Conservation (phyloP, 2,797 vertebrate genomes). For the Scyliorhinus canicula region DNA sequence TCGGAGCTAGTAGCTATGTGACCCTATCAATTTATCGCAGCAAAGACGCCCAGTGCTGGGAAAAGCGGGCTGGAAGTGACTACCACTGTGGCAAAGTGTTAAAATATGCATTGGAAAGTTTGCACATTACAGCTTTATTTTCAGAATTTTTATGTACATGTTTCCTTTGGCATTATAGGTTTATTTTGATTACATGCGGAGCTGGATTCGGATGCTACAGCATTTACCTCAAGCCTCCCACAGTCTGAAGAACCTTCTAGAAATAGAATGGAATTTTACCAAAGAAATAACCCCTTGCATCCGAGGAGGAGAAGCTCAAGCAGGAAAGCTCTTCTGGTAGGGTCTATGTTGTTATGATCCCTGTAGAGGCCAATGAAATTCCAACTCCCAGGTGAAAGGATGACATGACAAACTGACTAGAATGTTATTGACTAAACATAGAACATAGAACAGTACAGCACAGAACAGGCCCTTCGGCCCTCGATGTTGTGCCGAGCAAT, state of each 20-base stretch:
- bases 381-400: neutral
- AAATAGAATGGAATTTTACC: slow-evolving; percentile 98
- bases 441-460: too few species aligned
- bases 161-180: slow-evolving; percentile 63
- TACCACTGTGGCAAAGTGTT: neutral
- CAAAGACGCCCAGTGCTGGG: neutral
- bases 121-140: neutral
- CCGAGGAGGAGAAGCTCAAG: slow-evolving; percentile 93
- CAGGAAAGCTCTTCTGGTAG: slow-evolving; percentile 93
- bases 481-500: too few species aligned
- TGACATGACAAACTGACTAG: neutral
- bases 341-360: slow-evolving; percentile 20
- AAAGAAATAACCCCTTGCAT: slow-evolving; percentile 98
- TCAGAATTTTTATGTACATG: slow-evolving; percentile 27
- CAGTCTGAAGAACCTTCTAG: slow-evolving; percentile 94
- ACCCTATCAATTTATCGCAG: neutral
- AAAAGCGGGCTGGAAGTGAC: neutral
- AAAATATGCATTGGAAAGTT: neutral
- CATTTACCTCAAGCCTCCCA: slow-evolving; percentile 97
- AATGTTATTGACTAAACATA: neutral
- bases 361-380: neutral
- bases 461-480: too few species aligned
- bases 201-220: slow-evolving; percentile 98
- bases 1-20: neutral
- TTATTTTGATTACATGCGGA: slow-evolving; percentile 98